Evolutionary conservation across 2,888 invertebrate genomes (phyloP).

Genomic region (Epirrhoe tristata): DNA sequence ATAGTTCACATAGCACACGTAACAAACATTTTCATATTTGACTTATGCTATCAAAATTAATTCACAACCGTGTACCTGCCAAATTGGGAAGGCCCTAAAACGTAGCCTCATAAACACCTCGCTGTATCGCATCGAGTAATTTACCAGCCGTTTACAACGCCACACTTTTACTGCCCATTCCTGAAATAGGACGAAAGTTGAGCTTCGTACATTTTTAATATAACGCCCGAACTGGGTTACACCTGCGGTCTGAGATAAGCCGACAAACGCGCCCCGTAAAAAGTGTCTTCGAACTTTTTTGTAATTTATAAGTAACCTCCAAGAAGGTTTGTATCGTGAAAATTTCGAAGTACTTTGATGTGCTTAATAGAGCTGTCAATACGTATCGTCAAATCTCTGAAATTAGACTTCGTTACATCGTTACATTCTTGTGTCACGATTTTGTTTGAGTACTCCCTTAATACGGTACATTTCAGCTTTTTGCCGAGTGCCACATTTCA

Average conservation of each 20-base stretch:
- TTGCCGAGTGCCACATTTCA: too few relatives aligned
- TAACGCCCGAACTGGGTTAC: conserved; percentile 56
- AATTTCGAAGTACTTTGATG: too few relatives aligned
- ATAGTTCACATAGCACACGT: too few relatives aligned
- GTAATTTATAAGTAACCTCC: conserved; percentile 3
- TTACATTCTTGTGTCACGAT: too few relatives aligned
- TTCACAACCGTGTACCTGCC: conserved; percentile 34
- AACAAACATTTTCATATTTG: background rate
- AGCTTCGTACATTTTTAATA: conserved; percentile 61
- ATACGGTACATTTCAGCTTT: too few relatives aligned
- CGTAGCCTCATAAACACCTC: conserved; percentile 42
- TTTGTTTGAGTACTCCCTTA: too few relatives aligned
- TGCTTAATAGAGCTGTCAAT: too few relatives aligned
- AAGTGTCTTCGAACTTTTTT: conserved; percentile 25
- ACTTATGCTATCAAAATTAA: conserved; percentile 35
- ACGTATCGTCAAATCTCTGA: too few relatives aligned
- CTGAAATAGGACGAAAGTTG: conserved; percentile 40
- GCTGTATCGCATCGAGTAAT: conserved; percentile 34
- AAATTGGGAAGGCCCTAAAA: conserved; percentile 40
- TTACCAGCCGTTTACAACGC: conserved; percentile 44
- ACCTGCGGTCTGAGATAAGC: conserved; percentile 55
- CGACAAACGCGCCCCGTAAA: conserved; percentile 24
- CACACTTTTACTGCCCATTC: conserved; percentile 41
- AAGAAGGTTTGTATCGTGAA: background rate
- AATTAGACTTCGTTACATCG: too few relatives aligned